Evolutionary conservation across 2,888 invertebrate species (phyloP).

Genomic region (Aelia acuminata): DNA sequence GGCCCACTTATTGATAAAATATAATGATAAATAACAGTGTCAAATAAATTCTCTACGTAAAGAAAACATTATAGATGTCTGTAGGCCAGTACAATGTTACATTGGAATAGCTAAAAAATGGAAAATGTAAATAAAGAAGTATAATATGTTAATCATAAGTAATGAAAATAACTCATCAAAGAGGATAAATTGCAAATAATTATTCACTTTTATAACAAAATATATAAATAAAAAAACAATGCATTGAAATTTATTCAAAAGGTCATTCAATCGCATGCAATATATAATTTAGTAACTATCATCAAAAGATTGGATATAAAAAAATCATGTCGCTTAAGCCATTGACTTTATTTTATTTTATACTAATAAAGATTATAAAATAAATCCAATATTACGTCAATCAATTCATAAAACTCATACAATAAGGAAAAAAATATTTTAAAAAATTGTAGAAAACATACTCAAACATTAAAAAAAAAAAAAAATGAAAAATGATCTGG

Average conservation of each 20-base stretch:
- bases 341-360: background rate
- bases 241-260: background rate
- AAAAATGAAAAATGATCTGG: background rate
- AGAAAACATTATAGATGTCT: too few relatives aligned
- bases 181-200: conserved; percentile 11
- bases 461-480: background rate
- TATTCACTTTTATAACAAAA: background rate
- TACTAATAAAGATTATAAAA: too few relatives aligned
- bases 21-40: background rate
- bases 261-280: conserved; percentile 35
- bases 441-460: too few relatives aligned
- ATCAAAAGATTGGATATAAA: background rate
- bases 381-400: too few relatives aligned
- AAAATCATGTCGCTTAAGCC: background rate
- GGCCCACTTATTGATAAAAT: background rate
- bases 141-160: too few relatives aligned
- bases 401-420: too few relatives aligned
- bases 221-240: background rate
- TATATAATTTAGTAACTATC: background rate
- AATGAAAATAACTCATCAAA: too few relatives aligned
- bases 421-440: too few relatives aligned
- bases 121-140: too few relatives aligned
- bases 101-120: background rate
- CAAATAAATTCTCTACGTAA: too few relatives aligned
- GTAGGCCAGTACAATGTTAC: too few relatives aligned